Base-by-base conservation (phyloP, 92 coral and sea anemone genomes). In the Porites cylindrica region DNA sequence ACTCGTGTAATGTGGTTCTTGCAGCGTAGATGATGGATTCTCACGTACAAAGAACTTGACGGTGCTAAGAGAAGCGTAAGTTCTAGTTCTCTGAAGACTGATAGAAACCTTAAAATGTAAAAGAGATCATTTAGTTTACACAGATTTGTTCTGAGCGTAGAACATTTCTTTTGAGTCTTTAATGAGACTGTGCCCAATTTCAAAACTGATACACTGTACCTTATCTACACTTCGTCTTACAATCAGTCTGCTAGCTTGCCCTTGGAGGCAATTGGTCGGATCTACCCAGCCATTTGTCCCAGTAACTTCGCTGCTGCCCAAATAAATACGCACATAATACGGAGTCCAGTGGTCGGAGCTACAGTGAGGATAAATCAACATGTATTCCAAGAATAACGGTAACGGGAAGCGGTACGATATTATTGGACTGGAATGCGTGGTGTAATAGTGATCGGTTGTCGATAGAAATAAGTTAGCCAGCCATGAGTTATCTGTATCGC, bases 311-410 rank as follows among this genome's bases (percentile, higher is more conserved):
- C 18, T 59, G 74, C 54, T 50, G 8, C 77, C 66, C 70, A 86
- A 88, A 79, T 95, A 97, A 20, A 88, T 90, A 4, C 80, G 92
- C 58, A 95, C 90, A 29, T 72, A 78, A 81, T 91, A 91, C 7
- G 68, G 86, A 0, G 99, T 93, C 86, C 67, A 78, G 75, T 88
- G 78, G 0, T 61, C 1, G 32, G 85, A 70, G 38, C 75, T 59
- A 43, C 99, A 97, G 16, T 93, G 82, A 50, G 99, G 99, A 90
- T 93, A 97, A 47, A 97, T 79, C 61, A 89, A 87, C 59, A 97
- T 29, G 78, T 97, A 93, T 86, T 95, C 93, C 51, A 97, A 64
- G 29, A 85, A 92, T 84, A 97, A 74, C 6, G 95, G 85, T 32
- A 93, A 68, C 6, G 99, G 99, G 64, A 97, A 88, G 59, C 70